Base-by-base conservation (phyloP, 2,888 invertebrate species). In the Gymnoscelis rufifasciata region DNA sequence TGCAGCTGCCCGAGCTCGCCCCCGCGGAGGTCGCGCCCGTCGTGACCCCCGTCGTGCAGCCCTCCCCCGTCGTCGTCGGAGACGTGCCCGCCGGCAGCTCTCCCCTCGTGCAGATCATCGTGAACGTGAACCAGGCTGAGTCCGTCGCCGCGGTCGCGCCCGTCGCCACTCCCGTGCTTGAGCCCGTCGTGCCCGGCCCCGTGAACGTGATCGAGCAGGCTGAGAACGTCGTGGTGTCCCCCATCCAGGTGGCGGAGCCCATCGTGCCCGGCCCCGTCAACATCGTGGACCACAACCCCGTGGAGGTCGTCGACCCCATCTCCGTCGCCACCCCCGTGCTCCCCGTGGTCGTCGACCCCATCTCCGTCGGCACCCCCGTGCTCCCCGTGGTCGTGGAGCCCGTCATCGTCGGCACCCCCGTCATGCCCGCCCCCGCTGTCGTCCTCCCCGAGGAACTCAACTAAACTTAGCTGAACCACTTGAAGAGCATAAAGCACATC, bases 1-100 rank as follows among this genome's bases (percentile, higher is more conserved):
- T 35, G 10, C 19, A 10, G 7, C 10, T 35, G 15, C 35, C 35
- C 35, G 35, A n/a, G 19, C 19, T 19, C 26, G 1, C 26, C 26
- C 26, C 26, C 19, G 35, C 19, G 5, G 35, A 15, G 10, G 10
- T 19, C 0, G 8, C 55, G 11, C 59, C 58, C 51, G 45, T 54
- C 47, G 54, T 57, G 19, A 61, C 57, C 41, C 54, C 57, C 38
- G 26, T 59, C 28, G 56, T 52, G 30, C n/a, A n/a, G n/a, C 39
- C 47, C 39, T 39, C 56, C 13, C 60, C 60, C n/a, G 51, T 64
- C 36, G 23, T 56, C 8, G 59, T 63, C 11, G 69, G 64, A 30
- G 15, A 53, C 15, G 52, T 46, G 33, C 41, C 58, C 35, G 1
- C 11, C 11, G 35, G 35, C 7, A 23, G 35, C 19, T 35, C 35